A percentile compares a stretch with the other conserved stretches of the same genome.
Conservation (phyloP, 2,113 vertebrate genomes). For the Pollimyrus isidori region DNA sequence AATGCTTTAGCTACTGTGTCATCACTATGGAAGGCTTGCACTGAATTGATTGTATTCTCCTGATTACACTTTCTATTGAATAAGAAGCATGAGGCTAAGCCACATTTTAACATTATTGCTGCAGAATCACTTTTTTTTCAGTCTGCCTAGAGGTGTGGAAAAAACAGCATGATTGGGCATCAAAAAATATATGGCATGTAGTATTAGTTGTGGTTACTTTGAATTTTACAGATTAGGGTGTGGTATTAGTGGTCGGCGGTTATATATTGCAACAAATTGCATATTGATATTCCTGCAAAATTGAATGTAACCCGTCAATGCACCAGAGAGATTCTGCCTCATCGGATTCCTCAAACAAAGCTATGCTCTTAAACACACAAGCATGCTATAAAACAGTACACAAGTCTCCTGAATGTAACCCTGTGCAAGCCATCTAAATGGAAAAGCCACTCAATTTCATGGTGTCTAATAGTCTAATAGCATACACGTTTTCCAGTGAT, state of each 20-base stretch:
- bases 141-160: not conserved
- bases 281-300: not conserved
- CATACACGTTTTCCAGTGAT: slow-evolving; percentile 10
- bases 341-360: not conserved
- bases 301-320: not conserved
- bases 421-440: slow-evolving; percentile 8
- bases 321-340: not conserved
- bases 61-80: slow-evolving; percentile 15
- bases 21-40: not conserved
- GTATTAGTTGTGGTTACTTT: not conserved
- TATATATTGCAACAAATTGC: not conserved
- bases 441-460: slow-evolving; percentile 18
- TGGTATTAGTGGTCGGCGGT: not conserved
- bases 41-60: not conserved
- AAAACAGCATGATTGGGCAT: not conserved
- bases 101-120: not conserved
- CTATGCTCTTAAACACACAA: not conserved
- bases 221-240: slow-evolving; percentile 3
- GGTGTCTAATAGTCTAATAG: slow-evolving; percentile 8
- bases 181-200: not conserved
- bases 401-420: not conserved
- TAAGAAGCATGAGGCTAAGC: not conserved
- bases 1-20: not conserved
- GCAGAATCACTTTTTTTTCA: not conserved
- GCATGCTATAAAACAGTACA: not conserved